A percentile compares a stretch with the other conserved stretches of the same genome.
phyloP scores from a whole-genome alignment of 2,797 vertebrate species.

The Dallia pectoralis region DNA sequence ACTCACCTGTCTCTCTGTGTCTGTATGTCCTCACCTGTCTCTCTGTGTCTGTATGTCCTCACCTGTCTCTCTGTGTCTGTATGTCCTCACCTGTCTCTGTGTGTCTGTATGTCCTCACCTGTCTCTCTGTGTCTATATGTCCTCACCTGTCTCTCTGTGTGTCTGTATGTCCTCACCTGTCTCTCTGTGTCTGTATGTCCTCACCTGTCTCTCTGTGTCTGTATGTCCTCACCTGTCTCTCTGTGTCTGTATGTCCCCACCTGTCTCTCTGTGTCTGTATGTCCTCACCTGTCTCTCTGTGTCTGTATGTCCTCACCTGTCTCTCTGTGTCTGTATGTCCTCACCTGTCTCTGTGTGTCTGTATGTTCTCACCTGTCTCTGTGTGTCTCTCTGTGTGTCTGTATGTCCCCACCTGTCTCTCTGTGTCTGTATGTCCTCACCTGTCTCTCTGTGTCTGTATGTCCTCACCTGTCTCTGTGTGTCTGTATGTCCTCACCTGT shows the following conservation, averaged over 20 bases:
- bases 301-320: slow-evolving; percentile 53
- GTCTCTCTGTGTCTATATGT: too few species aligned
- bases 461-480: slow-evolving; percentile 59
- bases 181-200: too few species aligned
- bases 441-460: slow-evolving; percentile 54
- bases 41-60: too few species aligned
- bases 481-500: slow-evolving; percentile 53
- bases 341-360: slow-evolving; percentile 57
- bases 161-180: slow-evolving; percentile 53
- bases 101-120: slow-evolving; percentile 51
- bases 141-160: too few species aligned
- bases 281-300: too few species aligned
- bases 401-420: slow-evolving; percentile 57
- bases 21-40: slow-evolving; percentile 56
- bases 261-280: too few species aligned
- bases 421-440: too few species aligned
- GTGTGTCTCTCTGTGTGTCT: slow-evolving; percentile 56
- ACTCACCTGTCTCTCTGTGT: too few species aligned
- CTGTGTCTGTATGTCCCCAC: slow-evolving; percentile 51
- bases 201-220: slow-evolving; percentile 56
- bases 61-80: slow-evolving; percentile 54
- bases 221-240: slow-evolving; percentile 57
- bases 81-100: slow-evolving; percentile 59
- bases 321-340: slow-evolving; percentile 52
- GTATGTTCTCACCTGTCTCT: slow-evolving; percentile 57